Base-by-base conservation (phyloP, 2,113 vertebrate genomes). In the Lagenorhynchus albirostris region DNA sequence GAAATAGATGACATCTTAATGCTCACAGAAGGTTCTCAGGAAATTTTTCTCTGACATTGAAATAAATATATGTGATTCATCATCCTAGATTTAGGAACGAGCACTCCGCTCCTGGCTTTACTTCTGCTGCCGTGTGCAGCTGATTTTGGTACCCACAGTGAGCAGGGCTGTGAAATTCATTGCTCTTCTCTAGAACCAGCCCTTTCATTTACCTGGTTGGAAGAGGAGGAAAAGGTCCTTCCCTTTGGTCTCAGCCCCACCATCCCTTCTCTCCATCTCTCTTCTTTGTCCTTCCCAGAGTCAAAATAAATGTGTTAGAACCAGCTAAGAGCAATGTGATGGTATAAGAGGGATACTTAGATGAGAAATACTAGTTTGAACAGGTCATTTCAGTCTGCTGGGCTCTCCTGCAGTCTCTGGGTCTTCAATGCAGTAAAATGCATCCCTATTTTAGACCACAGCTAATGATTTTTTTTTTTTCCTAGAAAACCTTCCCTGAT, bases 1-100 rank as follows among this genome's bases (percentile, higher is more conserved):
- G 83, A 95, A 96, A 95, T 92, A 93, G 92, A 97, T 86, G 96
- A 67, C 77, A 89, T 13, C 85, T 73, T 68, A 89, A 96, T 80
- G 38, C 73, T 79, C 71, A 53, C 79, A 80, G 63, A 96, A 91
- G 87, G 21, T 58, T 93, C 95, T 82, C 1, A 2, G 93, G 93
- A 96, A 89, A 95, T 96, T 95, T 94, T 95, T 98, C 93, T 96
- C 95, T 95, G 89, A 97, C 96, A 80, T 53, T 38, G 89, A 97
- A 97, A 96, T 91, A 95, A 96, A 95, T 86, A 38, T 9, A 31
- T 25, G 55, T 70, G 82, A 98, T 96, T 89, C 95, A 89, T 96
- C 91, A 91, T 60, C 67, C 6, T 47, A 89, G 80, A 89, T 68
- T 84, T 25, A 79, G 31, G 47, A 58, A 20, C 12, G 0, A 68